These are phyloP conservation scores for Spicauda simplicius DNA, from an alignment of 2,888 invertebrate species.

Conservation along the genomic window DNA sequence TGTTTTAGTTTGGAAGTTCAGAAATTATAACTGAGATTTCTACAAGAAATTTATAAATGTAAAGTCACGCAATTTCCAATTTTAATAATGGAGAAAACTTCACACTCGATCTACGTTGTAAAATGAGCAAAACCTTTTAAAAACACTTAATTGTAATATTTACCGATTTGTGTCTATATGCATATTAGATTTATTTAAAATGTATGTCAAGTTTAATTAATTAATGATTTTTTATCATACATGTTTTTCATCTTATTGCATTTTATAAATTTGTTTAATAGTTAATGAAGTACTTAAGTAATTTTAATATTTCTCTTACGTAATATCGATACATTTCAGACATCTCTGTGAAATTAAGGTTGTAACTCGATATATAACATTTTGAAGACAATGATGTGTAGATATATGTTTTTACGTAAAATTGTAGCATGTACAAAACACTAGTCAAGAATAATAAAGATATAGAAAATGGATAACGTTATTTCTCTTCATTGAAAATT, in stretches of 20 bases:
- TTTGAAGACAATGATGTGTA: constrained; percentile 73
- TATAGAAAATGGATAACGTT: constrained; percentile 54
- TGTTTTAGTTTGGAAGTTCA: not conserved
- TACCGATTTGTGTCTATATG: too few relatives aligned
- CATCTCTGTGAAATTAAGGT: constrained; percentile 79
- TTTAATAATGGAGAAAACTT: too few relatives aligned
- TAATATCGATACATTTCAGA: constrained; percentile 55
- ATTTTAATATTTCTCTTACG: constrained; percentile 34
- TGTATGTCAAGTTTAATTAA: not conserved
- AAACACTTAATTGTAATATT: too few relatives aligned
- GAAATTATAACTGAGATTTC: too few relatives aligned
- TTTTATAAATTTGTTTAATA: constrained; percentile 2
- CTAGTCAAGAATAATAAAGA: constrained; percentile 78
- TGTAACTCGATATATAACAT: constrained; percentile 80
- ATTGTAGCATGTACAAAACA: constrained; percentile 80
- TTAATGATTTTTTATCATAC: not conserved
- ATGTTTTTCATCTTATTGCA: not conserved
- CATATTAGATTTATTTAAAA: not conserved
- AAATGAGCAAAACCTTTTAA: too few relatives aligned
- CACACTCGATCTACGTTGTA: too few relatives aligned
- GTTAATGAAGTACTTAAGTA: constrained; percentile 12
- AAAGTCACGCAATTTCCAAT: too few relatives aligned
- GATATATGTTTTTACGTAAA: constrained; percentile 80
- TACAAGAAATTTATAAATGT: not conserved
- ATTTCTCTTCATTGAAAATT: constrained; percentile 41